Conservation (phyloP, 2,888 invertebrate genomes). For the Prosopocoilus inquinatus region DNA sequence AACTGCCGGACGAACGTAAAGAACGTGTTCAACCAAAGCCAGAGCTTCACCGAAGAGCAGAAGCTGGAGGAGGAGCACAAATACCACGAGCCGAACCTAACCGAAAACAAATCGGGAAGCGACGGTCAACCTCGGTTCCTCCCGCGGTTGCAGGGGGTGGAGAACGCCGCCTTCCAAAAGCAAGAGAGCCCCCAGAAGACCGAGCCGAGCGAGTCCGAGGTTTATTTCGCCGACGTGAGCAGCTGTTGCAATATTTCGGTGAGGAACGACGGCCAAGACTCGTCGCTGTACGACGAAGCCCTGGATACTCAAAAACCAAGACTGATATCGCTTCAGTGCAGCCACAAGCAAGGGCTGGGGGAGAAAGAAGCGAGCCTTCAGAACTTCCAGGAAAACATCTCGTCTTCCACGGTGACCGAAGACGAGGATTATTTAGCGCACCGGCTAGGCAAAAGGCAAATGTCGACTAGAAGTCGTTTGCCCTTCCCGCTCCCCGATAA, state of each 20-base stretch:
- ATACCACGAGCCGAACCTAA: conserved; percentile 43
- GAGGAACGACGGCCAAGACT: conserved; percentile 56
- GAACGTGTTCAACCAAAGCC: conserved; percentile 44
- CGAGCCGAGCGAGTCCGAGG: conserved; percentile 75
- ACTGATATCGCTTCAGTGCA: conserved; percentile 43
- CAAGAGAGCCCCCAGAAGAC: conserved; percentile 60
- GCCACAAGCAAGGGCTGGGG: conserved; percentile 47
- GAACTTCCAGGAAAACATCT: conserved; percentile 42
- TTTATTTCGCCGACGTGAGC: conserved; percentile 84
- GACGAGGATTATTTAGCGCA: conserved; percentile 61
- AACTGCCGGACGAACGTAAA: conserved; percentile 50
- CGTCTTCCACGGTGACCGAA: conserved; percentile 42
- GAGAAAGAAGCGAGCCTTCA: conserved; percentile 33
- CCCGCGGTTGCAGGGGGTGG: conserved; percentile 66
- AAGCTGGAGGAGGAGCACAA: conserved; percentile 44
- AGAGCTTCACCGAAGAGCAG: conserved; percentile 31
- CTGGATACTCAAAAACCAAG: conserved; percentile 48
- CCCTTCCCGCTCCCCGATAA: conserved; percentile 54
- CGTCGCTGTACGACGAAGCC: conserved; percentile 59
- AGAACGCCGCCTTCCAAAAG: conserved; percentile 74
- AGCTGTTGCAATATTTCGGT: conserved; percentile 78
- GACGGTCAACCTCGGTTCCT: conserved; percentile 43
- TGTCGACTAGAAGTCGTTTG: conserved; percentile 60
- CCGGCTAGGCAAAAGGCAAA: conserved; percentile 57
- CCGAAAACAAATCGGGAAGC: conserved; percentile 32